Percentiles rank a stretch among this genome's conserved stretches.
These are phyloP conservation scores for Adelognathus sp. DNA, from an alignment of 2,888 invertebrate species.

Conservation along the genomic window DNA sequence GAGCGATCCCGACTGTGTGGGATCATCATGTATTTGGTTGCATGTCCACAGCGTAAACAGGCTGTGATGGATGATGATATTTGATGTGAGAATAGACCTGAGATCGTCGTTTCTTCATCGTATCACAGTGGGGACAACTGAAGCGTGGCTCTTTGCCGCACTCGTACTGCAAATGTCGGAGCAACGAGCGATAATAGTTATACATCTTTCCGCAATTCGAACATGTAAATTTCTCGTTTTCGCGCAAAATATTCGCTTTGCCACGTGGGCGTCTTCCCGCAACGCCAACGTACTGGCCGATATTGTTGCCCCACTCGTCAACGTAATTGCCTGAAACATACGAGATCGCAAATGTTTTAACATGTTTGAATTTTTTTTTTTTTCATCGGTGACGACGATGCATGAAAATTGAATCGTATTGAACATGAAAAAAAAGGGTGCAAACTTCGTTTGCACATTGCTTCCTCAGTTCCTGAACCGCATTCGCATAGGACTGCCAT, in stretches of 20 bases:
- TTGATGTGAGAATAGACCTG: conserved; percentile 62
- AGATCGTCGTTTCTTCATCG: conserved; percentile 62
- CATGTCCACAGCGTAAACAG: conserved; percentile 44
- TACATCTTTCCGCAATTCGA: conserved; percentile 73
- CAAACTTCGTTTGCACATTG: too few species aligned
- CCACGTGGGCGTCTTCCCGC: too few species aligned
- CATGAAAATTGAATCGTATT: too few species aligned
- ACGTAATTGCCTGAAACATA: conserved; percentile 29
- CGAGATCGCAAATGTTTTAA: too few species aligned
- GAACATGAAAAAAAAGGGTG: too few species aligned
- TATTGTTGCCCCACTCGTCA: not conserved
- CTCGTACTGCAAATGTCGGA: conserved; percentile 67
- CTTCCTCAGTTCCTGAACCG: too few species aligned
- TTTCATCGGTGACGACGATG: too few species aligned
- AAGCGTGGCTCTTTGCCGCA: conserved; percentile 67
- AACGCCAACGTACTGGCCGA: not conserved
- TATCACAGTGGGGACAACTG: conserved; percentile 60
- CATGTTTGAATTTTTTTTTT: too few species aligned
- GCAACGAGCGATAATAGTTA: conserved; percentile 69
- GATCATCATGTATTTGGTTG: not conserved
- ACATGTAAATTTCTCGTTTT: too few species aligned
- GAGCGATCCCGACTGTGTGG: too few species aligned
- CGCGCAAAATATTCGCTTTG: too few species aligned
- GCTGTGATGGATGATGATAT: conserved; percentile 36
- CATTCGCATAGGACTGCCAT: too few species aligned